A percentile compares a stretch with the other conserved stretches of the same genome.
phyloP scores from a whole-genome alignment of 2,888 invertebrate species.

The Eilema depressum region DNA sequence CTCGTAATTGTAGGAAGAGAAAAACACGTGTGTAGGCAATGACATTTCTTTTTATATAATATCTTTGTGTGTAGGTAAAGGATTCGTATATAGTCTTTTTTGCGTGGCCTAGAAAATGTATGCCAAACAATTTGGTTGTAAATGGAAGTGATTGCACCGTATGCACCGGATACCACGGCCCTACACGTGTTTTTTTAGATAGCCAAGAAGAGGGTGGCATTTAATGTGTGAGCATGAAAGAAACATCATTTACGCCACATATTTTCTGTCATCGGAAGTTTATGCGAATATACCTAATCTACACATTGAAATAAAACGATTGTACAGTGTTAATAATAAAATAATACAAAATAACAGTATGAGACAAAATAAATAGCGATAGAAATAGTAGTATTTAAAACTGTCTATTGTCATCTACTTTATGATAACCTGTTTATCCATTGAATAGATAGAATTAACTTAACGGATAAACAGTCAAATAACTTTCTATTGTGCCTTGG shows the following conservation, averaged over 20 bases:
- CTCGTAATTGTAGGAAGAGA: background rate
- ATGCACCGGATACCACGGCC: too few relatives aligned
- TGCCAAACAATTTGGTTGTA: too few relatives aligned
- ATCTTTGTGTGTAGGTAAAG: too few relatives aligned
- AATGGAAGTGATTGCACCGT: too few relatives aligned
- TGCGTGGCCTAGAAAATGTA: too few relatives aligned
- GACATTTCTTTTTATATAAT: too few relatives aligned
- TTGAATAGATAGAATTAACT: background rate
- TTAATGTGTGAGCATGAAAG: too few relatives aligned
- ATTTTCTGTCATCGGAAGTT: background rate
- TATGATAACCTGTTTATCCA: background rate
- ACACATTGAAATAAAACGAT: background rate
- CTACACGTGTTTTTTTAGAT: too few relatives aligned
- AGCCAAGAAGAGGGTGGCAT: too few relatives aligned
- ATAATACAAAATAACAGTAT: too few relatives aligned
- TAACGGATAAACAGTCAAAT: background rate
- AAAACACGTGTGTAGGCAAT: background rate
- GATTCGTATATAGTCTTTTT: too few relatives aligned
- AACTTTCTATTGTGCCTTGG: slow-evolving; percentile 35
- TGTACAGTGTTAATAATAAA: background rate
- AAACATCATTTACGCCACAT: background rate
- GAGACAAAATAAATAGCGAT: too few relatives aligned
- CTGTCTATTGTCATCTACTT: background rate
- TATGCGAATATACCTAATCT: background rate
- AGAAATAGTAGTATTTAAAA: background rate